Base-by-base conservation (phyloP, 2,888 invertebrate species). In the Pelosia muscerda region DNA sequence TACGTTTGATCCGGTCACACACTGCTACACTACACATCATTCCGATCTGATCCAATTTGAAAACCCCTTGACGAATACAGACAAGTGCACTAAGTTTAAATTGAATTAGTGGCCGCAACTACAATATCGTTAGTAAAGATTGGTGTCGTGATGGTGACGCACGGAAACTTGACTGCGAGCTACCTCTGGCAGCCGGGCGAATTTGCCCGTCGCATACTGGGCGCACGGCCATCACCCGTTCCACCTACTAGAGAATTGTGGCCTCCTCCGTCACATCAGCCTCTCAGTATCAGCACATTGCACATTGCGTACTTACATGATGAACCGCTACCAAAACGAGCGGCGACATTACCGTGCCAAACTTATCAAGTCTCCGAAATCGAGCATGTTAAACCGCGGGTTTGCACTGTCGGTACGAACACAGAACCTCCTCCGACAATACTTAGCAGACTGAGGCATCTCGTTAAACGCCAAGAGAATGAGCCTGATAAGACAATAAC, bases 121-220 rank as follows among this genome's bases (percentile, higher is more conserved):
- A 83, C 86, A 84, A 83, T 81, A 79, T 81, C 82, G 88, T 88
- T 86, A 92, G 92, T 91, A 81, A 82, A 84, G 87, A 86, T 82
- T 81, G 79, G 88, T 77, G 79, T 80, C 88, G 91, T 87, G 88
- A 95, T 95, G 95, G 91, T 93, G 84, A 87, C 93, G 85, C 94
- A 93, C 92, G 93, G 92, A 19, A 92, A 92, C 85, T 84, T 95
- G 79, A 93, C 93, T 63, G 91, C 92, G 72, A 94, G 94, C 86
- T 93, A 92, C 81, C 84, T 95, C 73, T 95, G 95, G 95, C 95
- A 95, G 78, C 94, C 94, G n/a, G 92, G 92, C 49, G 95, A 95
- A 82, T 87, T 94, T 68, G 93, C 94, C 38, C 89, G 94, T 23
- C 89, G 95, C 31, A 90, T 95, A 91, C 82, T 94, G 69, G 94